Evolutionary conservation across 64 coral and sea anemone genomes (phyloP), one percentile per base, ranked within the genome.

Genomic region (Trachythela sp.): DNA sequence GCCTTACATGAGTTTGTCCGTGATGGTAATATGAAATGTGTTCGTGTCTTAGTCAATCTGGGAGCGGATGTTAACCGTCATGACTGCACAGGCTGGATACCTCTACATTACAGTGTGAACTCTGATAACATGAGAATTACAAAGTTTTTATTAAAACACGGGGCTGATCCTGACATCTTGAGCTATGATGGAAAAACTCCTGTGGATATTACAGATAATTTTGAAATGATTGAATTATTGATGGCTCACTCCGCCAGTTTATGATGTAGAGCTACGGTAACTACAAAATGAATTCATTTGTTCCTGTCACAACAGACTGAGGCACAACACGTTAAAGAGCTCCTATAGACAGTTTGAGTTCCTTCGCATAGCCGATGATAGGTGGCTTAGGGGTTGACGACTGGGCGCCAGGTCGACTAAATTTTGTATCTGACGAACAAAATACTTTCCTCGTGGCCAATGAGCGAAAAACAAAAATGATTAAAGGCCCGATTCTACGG

Each of bases 1-100:
- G 96, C 91, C 7, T 89, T 99, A 11, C 96, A 99, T n/a, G 91
- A 94, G 50, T 91, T 99, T 85, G 96, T 99, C 0, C 92, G 92
- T 17, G 96, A 99, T 30, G 96, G 93, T 20, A 99, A 99, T 58
- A 87, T 99, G 49, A 99, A 99, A 89, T 99, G 96, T 64, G 89
- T 99, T 70, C 91, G 96, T 48, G 91, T 95, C 18, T 87, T 99
- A 4, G 96, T 92, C 0, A 99, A 92, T 15, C 84, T 99, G 5
- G 75, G 75, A 29, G 96, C 96, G 18, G 96, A 99, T 33, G 96
- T 99, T 0, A 99, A 99, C 35, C 94, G 95, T 91, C 89, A 56
- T 7, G 92, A 99, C 37, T 91, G 91, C n/a, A 50, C 87, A 34
- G 96, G 96, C 0, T 89, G 84, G 39, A 94, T 90, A 2, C 92